Evolutionary conservation across 2,888 invertebrate genomes (phyloP), one percentile per base, ranked within the genome.

Genomic region (Nomada flava): DNA sequence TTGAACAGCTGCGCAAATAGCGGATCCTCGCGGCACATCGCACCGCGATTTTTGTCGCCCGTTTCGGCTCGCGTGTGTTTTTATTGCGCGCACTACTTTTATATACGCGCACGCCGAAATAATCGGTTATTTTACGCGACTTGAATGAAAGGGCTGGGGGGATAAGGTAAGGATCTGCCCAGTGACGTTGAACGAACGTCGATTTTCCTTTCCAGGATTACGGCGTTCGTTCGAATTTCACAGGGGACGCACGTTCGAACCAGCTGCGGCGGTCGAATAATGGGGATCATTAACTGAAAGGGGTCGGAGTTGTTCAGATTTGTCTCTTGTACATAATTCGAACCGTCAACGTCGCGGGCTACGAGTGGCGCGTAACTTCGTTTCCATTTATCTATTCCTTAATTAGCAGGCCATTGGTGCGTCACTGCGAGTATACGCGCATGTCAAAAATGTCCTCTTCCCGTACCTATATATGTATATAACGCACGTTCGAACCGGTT

Each of bases 1-100:
- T 91, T 91, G 90, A 89, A 90, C 91, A 91, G 91, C 91, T 91
- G 91, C 89, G 91, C 90, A 91, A 91, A 91, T 90, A 91, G 84
- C 83, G 82, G 76, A 89, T 84, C 86, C 85, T 83, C 88, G 81
- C 84, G 85, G 70, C 63, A 74, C 77, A 71, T 64, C 26, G 74
- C 74, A 57, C 73, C 67, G 80, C 84, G 83, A 88, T 86, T 89
- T 85, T 85, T 79, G 69, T 88, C 84, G 64, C 79, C 73, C 55
- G 57, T 76, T 78, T 80, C 65, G 68, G 68, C 69, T 72, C 60
- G 73, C 57, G 67, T 18, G 71, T 82, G 82, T 73, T 83, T 83
- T 79, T 79, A 83, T 85, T 81, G 63, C 59, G 73, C 47, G 72
- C 63, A 63, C 76, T 57, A 85, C 53, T 53, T 20, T 20, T 10